Percentiles rank a stretch among this genome's conserved stretches.
phyloP scores from a whole-genome alignment of 2,888 invertebrate species.

The Morpho achilles region DNA sequence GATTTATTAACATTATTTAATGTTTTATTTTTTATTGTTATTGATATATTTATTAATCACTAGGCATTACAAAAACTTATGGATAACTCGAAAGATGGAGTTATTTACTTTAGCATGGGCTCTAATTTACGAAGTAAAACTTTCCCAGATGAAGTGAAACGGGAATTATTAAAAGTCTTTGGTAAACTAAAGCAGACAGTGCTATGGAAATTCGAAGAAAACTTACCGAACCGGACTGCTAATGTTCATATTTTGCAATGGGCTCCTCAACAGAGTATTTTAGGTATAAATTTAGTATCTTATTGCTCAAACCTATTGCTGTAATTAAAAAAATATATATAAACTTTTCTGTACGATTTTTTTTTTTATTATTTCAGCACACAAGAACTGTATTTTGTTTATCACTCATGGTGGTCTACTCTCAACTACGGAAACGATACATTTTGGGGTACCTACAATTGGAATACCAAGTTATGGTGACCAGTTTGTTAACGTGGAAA shows the following conservation, averaged over 20 bases:
- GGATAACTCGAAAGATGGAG: neutral
- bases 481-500: conserved; percentile 45
- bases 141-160: conserved; percentile 39
- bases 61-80: neutral
- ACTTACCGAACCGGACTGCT: conserved; percentile 36
- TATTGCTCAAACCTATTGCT: too few relatives aligned
- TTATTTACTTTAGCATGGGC: neutral
- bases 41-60: neutral
- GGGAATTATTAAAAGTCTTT: conserved; percentile 44
- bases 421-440: conserved; percentile 45
- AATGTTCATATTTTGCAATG: conserved; percentile 54
- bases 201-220: conserved; percentile 57
- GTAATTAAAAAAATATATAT: neutral
- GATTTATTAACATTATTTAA: neutral
- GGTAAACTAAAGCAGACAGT: conserved; percentile 51
- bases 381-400: conserved; percentile 47
- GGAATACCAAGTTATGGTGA: conserved; percentile 51
- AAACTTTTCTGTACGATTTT: too few relatives aligned
- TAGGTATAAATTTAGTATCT: conserved; percentile 32
- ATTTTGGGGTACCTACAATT: conserved; percentile 47
- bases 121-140: conserved; percentile 30
- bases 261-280: conserved; percentile 49
- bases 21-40: too few relatives aligned
- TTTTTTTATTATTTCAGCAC: conserved; percentile 35
- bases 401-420: conserved; percentile 51